These are phyloP conservation scores for Callaeas wilsoni DNA, from an alignment of 2,113 vertebrate species.

Conservation along the genomic window DNA sequence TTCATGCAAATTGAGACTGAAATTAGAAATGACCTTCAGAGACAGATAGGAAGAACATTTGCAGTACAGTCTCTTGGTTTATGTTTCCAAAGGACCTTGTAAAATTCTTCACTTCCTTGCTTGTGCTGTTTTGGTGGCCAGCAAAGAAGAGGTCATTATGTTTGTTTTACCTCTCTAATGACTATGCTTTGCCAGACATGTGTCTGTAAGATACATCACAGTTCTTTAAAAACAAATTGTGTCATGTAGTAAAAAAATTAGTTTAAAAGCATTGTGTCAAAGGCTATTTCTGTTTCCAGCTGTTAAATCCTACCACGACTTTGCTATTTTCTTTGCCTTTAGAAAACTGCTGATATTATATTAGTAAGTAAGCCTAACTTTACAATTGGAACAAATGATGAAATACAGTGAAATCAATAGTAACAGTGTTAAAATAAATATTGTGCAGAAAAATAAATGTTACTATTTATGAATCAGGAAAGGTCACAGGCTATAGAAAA, in stretches of 20 bases:
- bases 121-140: background rate
- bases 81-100: background rate
- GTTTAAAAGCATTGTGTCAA: constrained; percentile 34
- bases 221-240: constrained; percentile 53
- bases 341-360: background rate
- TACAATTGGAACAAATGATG: constrained; percentile 12
- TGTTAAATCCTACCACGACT: background rate
- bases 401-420: constrained; percentile 28
- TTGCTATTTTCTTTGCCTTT: constrained; percentile 7
- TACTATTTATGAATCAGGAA: constrained; percentile 48
- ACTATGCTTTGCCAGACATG: background rate
- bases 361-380: background rate
- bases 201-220: constrained; percentile 11
- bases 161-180: constrained; percentile 35
- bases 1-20: constrained; percentile 3
- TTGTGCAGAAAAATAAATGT: constrained; percentile 42
- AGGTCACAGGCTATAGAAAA: constrained; percentile 39
- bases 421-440: constrained; percentile 29
- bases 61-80: background rate
- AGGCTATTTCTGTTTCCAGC: constrained; percentile 17
- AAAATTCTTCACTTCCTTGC: constrained; percentile 11
- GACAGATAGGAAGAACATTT: background rate
- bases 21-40: constrained; percentile 42
- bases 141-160: background rate
- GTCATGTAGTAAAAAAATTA: constrained; percentile 1